Percentiles rank a stretch among this genome's conserved stretches.
Evolutionary conservation across 2,888 invertebrate species (phyloP).

Genomic region (Polylopha cassiicola): DNA sequence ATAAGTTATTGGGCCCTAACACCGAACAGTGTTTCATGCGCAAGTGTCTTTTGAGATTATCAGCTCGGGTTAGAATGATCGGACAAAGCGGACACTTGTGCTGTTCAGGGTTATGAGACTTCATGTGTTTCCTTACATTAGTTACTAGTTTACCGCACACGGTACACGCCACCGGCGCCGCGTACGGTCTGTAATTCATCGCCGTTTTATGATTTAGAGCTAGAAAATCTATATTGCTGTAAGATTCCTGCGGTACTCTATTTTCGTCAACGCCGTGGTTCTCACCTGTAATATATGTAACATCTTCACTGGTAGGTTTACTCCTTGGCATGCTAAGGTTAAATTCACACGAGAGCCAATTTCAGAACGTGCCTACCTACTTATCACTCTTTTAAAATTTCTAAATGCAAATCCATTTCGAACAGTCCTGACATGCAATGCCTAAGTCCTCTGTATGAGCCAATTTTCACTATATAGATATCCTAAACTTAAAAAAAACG

Average conservation of each 20-base stretch:
- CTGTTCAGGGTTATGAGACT: conserved; percentile 80
- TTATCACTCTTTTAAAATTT: too few species aligned
- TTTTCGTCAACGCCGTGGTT: conserved; percentile 68
- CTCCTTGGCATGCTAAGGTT: conserved; percentile 29
- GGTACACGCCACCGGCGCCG: conserved; percentile 75
- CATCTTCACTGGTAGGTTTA: conserved; percentile 45
- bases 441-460: too few species aligned
- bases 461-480: conserved; percentile 3
- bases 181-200: conserved; percentile 46
- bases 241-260: conserved; percentile 58
- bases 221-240: conserved; percentile 59
- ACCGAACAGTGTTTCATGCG: conserved; percentile 78
- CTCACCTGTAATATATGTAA: conserved; percentile 68
- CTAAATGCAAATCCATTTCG: too few species aligned
- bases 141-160: conserved; percentile 81
- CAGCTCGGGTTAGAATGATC: conserved; percentile 80
- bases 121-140: conserved; percentile 82
- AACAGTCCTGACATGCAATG: too few species aligned
- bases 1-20: conserved; percentile 53
- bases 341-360: conserved; percentile 27
- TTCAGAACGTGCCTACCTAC: too few species aligned
- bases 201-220: conserved; percentile 58
- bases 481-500: conserved; percentile 35
- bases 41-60: conserved; percentile 82
- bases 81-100: conserved; percentile 80